Percentiles rank a stretch among this genome's conserved stretches.
Conservation (phyloP, 2,113 vertebrate genomes). For the Pollimyrus isidori region DNA sequence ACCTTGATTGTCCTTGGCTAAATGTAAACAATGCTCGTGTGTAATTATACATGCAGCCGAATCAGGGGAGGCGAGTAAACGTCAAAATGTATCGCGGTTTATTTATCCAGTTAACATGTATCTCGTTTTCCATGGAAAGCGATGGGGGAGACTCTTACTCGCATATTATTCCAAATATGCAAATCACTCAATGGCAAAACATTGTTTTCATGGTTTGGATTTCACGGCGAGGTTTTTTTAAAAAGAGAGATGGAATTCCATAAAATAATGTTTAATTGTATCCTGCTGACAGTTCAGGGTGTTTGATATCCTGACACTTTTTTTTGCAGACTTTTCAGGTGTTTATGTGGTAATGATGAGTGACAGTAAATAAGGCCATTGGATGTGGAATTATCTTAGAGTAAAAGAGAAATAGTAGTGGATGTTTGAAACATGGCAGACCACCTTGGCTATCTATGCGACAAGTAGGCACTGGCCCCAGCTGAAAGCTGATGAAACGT, state of each 20-base stretch:
- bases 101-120: neutral
- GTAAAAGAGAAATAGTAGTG: neutral
- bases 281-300: neutral
- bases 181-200: neutral
- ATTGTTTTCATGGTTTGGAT: neutral
- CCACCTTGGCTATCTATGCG: neutral
- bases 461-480: neutral
- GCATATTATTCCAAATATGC: neutral
- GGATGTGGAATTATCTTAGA: neutral
- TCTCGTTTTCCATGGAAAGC: neutral
- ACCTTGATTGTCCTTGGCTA: constrained; percentile 1
- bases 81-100: neutral
- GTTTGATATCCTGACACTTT: neutral
- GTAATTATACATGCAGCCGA: neutral
- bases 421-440: neutral
- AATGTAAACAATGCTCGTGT: neutral
- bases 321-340: neutral
- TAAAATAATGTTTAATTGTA: neutral
- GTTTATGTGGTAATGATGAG: neutral
- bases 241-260: neutral
- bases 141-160: neutral
- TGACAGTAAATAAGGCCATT: neutral
- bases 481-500: neutral
- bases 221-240: neutral
- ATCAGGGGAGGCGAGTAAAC: neutral